phyloP scores from a whole-genome alignment of 2,113 vertebrate species.

The Alligator mississippiensis region DNA sequence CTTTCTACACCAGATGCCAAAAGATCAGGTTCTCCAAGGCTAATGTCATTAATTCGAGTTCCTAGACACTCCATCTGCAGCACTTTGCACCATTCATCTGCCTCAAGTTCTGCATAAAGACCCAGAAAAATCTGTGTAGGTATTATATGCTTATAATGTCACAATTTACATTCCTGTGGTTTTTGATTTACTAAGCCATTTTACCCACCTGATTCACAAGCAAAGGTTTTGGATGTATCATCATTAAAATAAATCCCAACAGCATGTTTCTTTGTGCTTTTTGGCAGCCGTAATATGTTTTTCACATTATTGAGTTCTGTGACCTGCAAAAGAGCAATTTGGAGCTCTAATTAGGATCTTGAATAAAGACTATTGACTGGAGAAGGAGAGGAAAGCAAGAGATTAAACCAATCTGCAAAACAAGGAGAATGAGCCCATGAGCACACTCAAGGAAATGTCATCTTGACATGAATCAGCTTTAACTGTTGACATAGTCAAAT shows the following conservation, averaged over 20 bases:
- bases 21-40: conserved; percentile 85
- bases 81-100: conserved; percentile 88
- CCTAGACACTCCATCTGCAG: conserved; percentile 85
- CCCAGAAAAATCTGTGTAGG: conserved; percentile 43
- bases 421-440: neutral
- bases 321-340: conserved; percentile 73
- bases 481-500: neutral
- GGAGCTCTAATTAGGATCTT: neutral
- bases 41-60: conserved; percentile 79
- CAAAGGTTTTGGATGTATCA: conserved; percentile 85
- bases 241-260: conserved; percentile 83
- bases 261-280: conserved; percentile 84
- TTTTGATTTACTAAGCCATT: rapidly evolving
- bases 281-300: conserved; percentile 78
- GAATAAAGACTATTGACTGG: neutral
- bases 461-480: neutral
- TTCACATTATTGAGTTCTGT: conserved; percentile 86
- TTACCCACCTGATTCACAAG: conserved; percentile 87
- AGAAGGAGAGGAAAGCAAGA: neutral
- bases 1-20: conserved; percentile 84
- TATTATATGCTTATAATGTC: neutral
- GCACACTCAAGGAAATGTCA: rapidly evolving
- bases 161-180: neutral
- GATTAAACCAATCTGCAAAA: neutral
- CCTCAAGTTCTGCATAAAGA: conserved; percentile 82